Conservation (phyloP, 2,888 invertebrate species). For the Cheilosia variabilis region DNA sequence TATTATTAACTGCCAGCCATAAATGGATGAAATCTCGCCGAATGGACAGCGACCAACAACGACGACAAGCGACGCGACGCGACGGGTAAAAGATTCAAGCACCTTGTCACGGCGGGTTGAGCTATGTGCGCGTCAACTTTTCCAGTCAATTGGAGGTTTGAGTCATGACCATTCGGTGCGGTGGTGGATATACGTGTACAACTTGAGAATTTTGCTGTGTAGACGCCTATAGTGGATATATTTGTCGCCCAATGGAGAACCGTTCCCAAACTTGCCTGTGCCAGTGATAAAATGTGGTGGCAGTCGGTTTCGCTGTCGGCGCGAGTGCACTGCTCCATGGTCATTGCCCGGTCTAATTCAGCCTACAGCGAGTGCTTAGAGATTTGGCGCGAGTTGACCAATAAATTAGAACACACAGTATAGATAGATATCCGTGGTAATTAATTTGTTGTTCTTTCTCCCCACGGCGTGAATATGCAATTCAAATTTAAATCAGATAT, state of each 20-base stretch:
- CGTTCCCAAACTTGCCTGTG: slow-evolving; percentile 51
- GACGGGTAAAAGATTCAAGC: slow-evolving; percentile 37
- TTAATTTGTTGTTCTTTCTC: slow-evolving; percentile 73
- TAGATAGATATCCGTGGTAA: slow-evolving; percentile 71
- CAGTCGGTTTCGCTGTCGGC: slow-evolving; percentile 55
- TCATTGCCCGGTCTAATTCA: slow-evolving; percentile 63
- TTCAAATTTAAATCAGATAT: slow-evolving; percentile 67
- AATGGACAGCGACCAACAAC: slow-evolving; percentile 17
- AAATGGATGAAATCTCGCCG: slow-evolving; percentile 61
- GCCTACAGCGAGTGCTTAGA: slow-evolving; percentile 52
- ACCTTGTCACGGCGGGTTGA: slow-evolving; percentile 21
- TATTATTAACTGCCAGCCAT: slow-evolving; percentile 49
- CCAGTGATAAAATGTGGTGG: slow-evolving; percentile 38
- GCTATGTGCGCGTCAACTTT: slow-evolving; percentile 61
- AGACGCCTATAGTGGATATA: slow-evolving; percentile 55
- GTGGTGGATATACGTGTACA: slow-evolving; percentile 6
- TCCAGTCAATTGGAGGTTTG: slow-evolving; percentile 65
- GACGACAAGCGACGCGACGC: slow-evolving; percentile 37
- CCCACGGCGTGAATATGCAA: slow-evolving; percentile 64
- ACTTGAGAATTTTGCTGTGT: slow-evolving; percentile 20
- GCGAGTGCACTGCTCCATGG: slow-evolving; percentile 59
- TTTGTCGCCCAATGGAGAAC: slow-evolving; percentile 51
- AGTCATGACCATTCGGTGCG: slow-evolving; percentile 58
- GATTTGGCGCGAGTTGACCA: slow-evolving; percentile 70
- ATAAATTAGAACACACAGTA: slow-evolving; percentile 74